Evolutionary conservation across 2,113 vertebrate species (phyloP), one percentile per base, ranked within the genome.

Genomic region (Noturus placidus): DNA sequence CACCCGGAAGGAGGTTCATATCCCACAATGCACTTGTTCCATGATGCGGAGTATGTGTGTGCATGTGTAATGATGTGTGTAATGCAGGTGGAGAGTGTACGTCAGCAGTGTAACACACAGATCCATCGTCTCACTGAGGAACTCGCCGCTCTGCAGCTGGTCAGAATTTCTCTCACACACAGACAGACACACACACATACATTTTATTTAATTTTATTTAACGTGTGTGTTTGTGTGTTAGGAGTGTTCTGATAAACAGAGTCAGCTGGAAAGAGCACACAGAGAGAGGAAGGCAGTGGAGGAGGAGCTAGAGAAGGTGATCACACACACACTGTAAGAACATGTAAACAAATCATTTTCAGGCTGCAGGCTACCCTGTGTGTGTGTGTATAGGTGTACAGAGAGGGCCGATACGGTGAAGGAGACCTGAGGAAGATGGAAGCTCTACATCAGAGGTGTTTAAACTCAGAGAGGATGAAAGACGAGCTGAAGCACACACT

Each of bases 251-350:
- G 96, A 98, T 92, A 99, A 98, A 91, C 96, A 97, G 90, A 89
- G 89, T 72, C 97, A 96, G 94, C 94, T 97, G 69, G 96, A 98
- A 89, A 95, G 95, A 91, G 93, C 93, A 61, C 90, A 96, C 87
- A 96, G 96, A 89, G 98, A 99, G 91, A 98, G 97, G 91, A 96
- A 93, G 91, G 96, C 96, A 20, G 93, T 97, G 79, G 98, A 99
- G 94, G 96, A 97, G 91, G 97, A 99, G 90, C 95, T 99, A 33
- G 97, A 97, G 90, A 98, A 96, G 96, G 98, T 99, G 94, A 94
- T 82, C 61, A 63, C 77, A 76, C 83, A 20, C 77, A 50, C 27
- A 38, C 1, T 38, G 35, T 42, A 42, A 42, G 38, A 42, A 42
- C 38, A 42, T 42, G 38, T 38, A 42, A 42, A 42, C 38, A 42